Evolutionary conservation across 2,797 vertebrate species (phyloP), one percentile per base, ranked within the genome.

Genomic region (Oceanodroma leucorhoa): DNA sequence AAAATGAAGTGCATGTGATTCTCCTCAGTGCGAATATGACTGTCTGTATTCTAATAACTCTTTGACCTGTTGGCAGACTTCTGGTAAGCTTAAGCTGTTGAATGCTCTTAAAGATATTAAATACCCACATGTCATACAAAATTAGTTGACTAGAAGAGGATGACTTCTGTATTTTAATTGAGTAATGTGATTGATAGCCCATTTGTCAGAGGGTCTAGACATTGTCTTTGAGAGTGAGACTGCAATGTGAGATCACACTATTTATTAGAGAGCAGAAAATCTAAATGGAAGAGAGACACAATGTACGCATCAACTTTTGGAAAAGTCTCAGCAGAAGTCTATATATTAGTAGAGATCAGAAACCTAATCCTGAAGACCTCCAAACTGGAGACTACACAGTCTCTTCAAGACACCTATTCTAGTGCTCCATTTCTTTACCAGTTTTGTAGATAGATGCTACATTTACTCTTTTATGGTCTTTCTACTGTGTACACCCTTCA

Each of bases 91-190:
- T 73, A 78, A 67, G 51, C 21, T 76, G 38, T 30, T 91, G 71
- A 87, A 89, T 87, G 89, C 81, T 95, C 78, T 96, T 95, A 93
- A 88, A 83, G 84, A 73, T 95, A 95, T 96, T 93, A 94, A 94
- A 85, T 85, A 72, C 22, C 30, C 29, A 41, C 24, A 58, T 51
- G 27, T 62, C 93, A 94, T 87, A 82, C 64, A 80, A 64, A 95
- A 96, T 87, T 11, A 64, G 46, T 61, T 83, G 82, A 79, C 46
- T 66, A 69, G 62, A 45, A 87, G 66, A 84, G 51, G 14, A 53
- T 54, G 41, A 71, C 11, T 90, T 87, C 29, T 83, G 60, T 85
- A 70, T 87, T 85, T 66, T 82, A 61, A 76, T 16, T 72, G 66
- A 62, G 27, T 34, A 62, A 58, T 64, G 24, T 60, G 70, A 77